These are phyloP conservation scores for Apis dorsata DNA, from an alignment of 1,140 invertebrate species.

Conservation along the genomic window DNA sequence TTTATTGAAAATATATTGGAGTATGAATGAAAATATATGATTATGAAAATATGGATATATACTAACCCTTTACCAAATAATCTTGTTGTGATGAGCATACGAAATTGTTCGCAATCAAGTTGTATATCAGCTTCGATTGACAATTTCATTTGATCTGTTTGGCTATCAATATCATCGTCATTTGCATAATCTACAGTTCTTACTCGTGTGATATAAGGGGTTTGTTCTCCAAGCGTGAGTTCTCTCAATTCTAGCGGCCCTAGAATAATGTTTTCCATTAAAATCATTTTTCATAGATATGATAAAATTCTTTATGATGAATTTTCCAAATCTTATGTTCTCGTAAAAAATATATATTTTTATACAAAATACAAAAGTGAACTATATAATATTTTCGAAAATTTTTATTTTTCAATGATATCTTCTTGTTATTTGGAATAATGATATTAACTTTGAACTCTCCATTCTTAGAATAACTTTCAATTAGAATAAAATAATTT, in stretches of 20 bases:
- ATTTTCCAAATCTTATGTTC: neutral
- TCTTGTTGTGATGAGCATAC: slow-evolving; percentile 80
- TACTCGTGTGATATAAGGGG: slow-evolving; percentile 76
- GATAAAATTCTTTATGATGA: neutral
- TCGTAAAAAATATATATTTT: neutral
- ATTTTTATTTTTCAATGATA: too few relatives aligned
- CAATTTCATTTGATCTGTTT: slow-evolving; percentile 72
- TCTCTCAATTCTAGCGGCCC: slow-evolving; percentile 75
- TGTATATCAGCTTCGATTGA: slow-evolving; percentile 80
- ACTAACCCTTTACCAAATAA: slow-evolving; percentile 80
- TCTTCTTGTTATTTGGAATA: too few relatives aligned
- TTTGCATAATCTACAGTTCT: slow-evolving; percentile 73
- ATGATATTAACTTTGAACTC: neutral
- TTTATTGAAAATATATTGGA: too few relatives aligned
- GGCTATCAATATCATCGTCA: slow-evolving; percentile 64
- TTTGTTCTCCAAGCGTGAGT: slow-evolving; percentile 77
- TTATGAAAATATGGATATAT: neutral
- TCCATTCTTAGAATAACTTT: too few relatives aligned
- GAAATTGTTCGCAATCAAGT: slow-evolving; percentile 80
- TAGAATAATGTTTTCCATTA: slow-evolving; percentile 38
- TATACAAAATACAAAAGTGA: too few relatives aligned
- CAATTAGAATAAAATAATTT: neutral
- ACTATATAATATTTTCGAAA: too few relatives aligned
- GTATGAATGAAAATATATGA: neutral
- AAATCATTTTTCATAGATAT: neutral